Base-by-base conservation (phyloP, 2,113 vertebrate species). In the Erinaceus europaeus region DNA sequence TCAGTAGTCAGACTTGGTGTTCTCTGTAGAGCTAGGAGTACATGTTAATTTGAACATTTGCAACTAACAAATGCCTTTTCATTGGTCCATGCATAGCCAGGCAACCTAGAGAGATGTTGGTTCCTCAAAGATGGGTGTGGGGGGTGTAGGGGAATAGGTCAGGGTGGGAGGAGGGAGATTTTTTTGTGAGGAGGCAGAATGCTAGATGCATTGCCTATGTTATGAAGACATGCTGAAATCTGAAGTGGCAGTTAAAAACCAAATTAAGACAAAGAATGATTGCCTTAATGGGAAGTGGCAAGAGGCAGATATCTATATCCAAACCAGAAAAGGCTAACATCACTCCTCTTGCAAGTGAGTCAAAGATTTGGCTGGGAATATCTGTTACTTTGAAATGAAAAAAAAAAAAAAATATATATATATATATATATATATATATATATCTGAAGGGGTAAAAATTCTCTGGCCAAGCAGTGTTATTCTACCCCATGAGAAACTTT, bases 11-110 rank as follows among this genome's bases (percentile, higher is more conserved):
- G 4, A 0, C n/a, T 46, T 83, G n/a, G 38, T 68, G 94, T 96
- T 79, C 91, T 83, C 84, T 69, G 34, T 12, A 48, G 72, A 36
- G 55, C 59, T 38, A 46, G 34, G 48, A 92, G 29, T 71, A 94
- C 78, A 82, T 79, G 84, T 93, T 94, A 90, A 81, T 84, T 92
- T 79, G 89, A 89, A 38, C 13, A 6, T 82, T 95, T 94, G 84
- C 75, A 95, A 62, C 78, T 85, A 78, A 61, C 40, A 80, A 94
- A 72, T 18, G 88, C 53, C 27, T 74, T 84, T 62, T 78, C 73
- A 46, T 79, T 74, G 86, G 72, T 46, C 75, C 52, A 34, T 34
- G 50, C 1, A 1, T 38, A 87, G 32, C 34, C 2, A 9, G 25
- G 38, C 3, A 44, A 27, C 88, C 72, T 89, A 44, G 61, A 69